Evolutionary conservation across 2,888 invertebrate species (phyloP).

Genomic region (Cancer borealis): DNA sequence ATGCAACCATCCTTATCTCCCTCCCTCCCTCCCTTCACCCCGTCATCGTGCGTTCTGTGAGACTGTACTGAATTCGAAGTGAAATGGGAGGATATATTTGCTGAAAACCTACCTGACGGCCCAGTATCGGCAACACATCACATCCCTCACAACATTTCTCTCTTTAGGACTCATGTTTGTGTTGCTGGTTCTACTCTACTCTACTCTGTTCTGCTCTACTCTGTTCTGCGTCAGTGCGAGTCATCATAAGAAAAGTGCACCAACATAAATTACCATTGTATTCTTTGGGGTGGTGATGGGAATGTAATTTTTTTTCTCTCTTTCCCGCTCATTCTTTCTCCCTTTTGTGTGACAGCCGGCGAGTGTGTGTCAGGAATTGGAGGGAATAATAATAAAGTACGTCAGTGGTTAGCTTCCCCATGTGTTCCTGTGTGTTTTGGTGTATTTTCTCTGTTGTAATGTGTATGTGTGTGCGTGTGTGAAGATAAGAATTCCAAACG

Average conservation of each 20-base stretch:
- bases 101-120: neutral
- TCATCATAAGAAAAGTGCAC: neutral
- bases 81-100: neutral
- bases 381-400: neutral
- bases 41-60: too few relatives aligned
- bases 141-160: neutral
- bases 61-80: neutral
- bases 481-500: neutral
- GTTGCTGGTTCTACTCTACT: neutral
- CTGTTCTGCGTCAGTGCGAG: neutral
- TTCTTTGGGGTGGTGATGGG: neutral
- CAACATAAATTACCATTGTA: neutral
- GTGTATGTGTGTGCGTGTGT: conserved; percentile 23
- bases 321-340: neutral
- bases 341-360: neutral
- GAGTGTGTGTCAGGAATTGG: neutral
- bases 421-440: neutral
- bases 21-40: neutral
- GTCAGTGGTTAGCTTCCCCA: neutral
- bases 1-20: neutral
- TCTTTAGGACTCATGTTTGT: neutral
- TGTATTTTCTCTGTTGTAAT: neutral
- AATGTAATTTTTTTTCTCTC: neutral
- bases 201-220: neutral
- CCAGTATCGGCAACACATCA: neutral